Percentiles rank a stretch among this genome's conserved stretches.
These are phyloP conservation scores for Galago senegalensis DNA, from an alignment of 2,797 vertebrate species.

Conservation along the genomic window DNA sequence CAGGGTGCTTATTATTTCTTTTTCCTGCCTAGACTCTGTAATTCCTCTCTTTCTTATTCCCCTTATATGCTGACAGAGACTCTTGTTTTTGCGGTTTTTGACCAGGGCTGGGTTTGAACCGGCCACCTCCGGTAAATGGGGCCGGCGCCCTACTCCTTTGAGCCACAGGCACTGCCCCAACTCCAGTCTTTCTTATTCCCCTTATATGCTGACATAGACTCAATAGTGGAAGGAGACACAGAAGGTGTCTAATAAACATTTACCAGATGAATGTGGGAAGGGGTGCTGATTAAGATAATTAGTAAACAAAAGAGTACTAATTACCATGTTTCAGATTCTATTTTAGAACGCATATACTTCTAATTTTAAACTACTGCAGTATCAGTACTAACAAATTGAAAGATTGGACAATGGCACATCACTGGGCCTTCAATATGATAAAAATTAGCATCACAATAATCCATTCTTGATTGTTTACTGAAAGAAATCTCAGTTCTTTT, in stretches of 20 bases:
- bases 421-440: background rate
- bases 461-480: background rate
- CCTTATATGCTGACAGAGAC: no score
- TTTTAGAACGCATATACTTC: background rate
- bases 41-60: no score
- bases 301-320: background rate
- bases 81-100: no score
- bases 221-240: background rate
- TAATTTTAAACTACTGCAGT: background rate
- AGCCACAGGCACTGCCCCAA: background rate
- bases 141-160: no score
- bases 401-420: background rate
- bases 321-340: background rate
- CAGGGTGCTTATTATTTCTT: background rate
- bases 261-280: background rate
- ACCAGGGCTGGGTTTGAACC: no score
- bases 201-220: background rate
- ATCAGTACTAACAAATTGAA: background rate
- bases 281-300: background rate
- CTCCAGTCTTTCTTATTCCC: background rate
- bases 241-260: background rate
- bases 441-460: constrained; percentile 10
- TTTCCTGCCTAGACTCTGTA: background rate
- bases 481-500: background rate
- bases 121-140: no score